A percentile compares a stretch with the other conserved stretches of the same genome.
Conservation (phyloP, 2,888 invertebrate genomes). For the Sinelater perroti region DNA sequence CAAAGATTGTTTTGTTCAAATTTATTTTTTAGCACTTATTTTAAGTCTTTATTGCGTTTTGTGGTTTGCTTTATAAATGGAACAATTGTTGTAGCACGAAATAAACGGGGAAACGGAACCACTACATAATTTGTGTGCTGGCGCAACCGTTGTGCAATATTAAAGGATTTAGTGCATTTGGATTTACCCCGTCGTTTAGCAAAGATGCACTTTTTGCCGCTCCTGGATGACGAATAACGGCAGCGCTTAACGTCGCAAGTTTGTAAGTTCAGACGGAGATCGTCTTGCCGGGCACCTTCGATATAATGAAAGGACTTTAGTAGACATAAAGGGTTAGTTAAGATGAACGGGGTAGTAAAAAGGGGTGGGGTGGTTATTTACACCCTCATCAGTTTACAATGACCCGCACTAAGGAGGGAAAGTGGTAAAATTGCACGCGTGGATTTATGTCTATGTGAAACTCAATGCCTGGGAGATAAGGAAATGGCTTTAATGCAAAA, state of each 20-base stretch:
- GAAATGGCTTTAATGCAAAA: slow-evolving; percentile 31
- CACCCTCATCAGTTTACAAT: slow-evolving; percentile 75
- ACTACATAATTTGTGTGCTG: too few species aligned
- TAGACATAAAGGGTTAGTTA: slow-evolving; percentile 56
- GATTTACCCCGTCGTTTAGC: too few species aligned
- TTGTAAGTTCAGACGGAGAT: slow-evolving; percentile 33
- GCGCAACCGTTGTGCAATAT: too few species aligned
- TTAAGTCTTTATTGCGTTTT: too few species aligned
- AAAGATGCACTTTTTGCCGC: slow-evolving; percentile 26
- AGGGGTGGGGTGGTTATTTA: slow-evolving; percentile 64
- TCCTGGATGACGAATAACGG: slow-evolving; percentile 9
- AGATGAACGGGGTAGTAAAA: slow-evolving; percentile 56
- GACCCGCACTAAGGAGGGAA: slow-evolving; percentile 60
- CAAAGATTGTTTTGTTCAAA: too few species aligned
- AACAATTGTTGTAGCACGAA: too few species aligned
- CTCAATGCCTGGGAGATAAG: slow-evolving; percentile 51
- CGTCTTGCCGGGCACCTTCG: slow-evolving; percentile 52
- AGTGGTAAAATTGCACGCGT: slow-evolving; percentile 46
- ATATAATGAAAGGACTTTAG: slow-evolving; percentile 58
- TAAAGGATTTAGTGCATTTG: too few species aligned
- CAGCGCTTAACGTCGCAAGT: slow-evolving; percentile 36
- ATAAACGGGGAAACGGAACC: too few species aligned
- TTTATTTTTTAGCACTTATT: too few species aligned
- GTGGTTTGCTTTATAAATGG: too few species aligned
- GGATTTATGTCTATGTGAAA: slow-evolving; percentile 56